Percentiles rank a stretch among this genome's conserved stretches.
Evolutionary conservation across 2,113 vertebrate genomes (phyloP).

Genomic region (Podarcis cretensis): DNA sequence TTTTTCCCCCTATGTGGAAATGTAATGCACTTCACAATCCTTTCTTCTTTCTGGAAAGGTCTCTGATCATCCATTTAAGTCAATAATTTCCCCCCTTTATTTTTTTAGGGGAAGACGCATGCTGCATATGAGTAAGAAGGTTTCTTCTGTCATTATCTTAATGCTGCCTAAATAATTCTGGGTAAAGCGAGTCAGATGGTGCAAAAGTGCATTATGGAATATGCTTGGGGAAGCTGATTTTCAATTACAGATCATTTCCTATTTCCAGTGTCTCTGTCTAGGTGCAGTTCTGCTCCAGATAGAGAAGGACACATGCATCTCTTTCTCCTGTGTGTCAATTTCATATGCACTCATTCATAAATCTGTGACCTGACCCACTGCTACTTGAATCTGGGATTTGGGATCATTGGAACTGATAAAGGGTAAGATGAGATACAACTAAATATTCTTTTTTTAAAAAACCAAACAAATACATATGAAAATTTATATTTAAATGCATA

Average conservation of each 20-base stretch:
- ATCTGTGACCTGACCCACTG: not conserved
- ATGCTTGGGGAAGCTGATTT: slow-evolving; percentile 11
- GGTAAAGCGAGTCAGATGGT: slow-evolving; percentile 14
- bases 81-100: slow-evolving; percentile 21
- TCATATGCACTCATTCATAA: not conserved
- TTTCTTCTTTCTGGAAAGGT: slow-evolving; percentile 41
- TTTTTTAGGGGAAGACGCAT: slow-evolving; percentile 7
- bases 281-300: not conserved
- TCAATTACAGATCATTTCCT: slow-evolving; percentile 20
- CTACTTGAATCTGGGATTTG: not conserved
- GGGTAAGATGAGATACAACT: not conserved
- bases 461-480: not conserved
- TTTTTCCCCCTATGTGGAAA: slow-evolving; percentile 15
- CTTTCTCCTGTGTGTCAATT: not conserved
- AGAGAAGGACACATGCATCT: not conserved
- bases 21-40: slow-evolving; percentile 25
- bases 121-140: slow-evolving; percentile 29
- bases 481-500: no score
- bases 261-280: not conserved
- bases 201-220: slow-evolving; percentile 3
- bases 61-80: not conserved
- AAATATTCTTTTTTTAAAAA: not conserved
- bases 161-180: slow-evolving; percentile 43
- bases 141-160: slow-evolving; percentile 46
- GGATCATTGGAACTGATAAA: not conserved